Evolutionary conservation across 1,140 invertebrate genomes (phyloP), one percentile per base, ranked within the genome.

Genomic region (Euwallacea similis): DNA sequence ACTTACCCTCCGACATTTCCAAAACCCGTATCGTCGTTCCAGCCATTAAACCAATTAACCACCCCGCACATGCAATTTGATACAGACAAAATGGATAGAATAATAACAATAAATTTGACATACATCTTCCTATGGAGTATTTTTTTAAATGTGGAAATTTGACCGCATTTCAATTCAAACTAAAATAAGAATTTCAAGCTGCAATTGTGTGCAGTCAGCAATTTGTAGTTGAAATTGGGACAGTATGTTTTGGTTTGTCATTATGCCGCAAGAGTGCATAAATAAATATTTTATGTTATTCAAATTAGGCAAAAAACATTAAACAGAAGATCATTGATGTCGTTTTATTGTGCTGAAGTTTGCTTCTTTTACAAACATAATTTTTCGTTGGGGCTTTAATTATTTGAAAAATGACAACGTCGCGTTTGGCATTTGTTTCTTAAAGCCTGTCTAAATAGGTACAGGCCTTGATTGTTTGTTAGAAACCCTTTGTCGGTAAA

Each of bases 61-160:
- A 66, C 9, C 10, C 64, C 64, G 42, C 64, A 55, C 55, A 41
- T 42, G 41, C 64, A 66, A 55, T 53, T 64, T n/a, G 64, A 11
- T 13, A 66, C 9, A 42, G 53, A 66, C 15, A 55, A 3, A 64
- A 64, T 13, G 33, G 50, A 53, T 16, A 63, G 50, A 56, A 65
- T 21, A 7, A 58, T 33, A 33, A 33, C 43, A 16, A 70, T 15
- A 56, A 56, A 16, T 56, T 56, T 56, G 3, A 15, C 16, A 9
- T 8, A 16, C 11, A 56, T 56, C 16, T 56, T n/a, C 54, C 9
- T 33, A 2, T 33, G 21, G 21, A 33, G n/a, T 10, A 56, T 21
- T 15, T 13, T 15, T n/a, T n/a, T 56, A 56, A 56, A 56, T 50
- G 9, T 11, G 46, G 3, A 6, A 11, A 11, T 50, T 50, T 11